Conservation (phyloP, 1,140 invertebrate genomes). For the Drosophila triauraria region DNA sequence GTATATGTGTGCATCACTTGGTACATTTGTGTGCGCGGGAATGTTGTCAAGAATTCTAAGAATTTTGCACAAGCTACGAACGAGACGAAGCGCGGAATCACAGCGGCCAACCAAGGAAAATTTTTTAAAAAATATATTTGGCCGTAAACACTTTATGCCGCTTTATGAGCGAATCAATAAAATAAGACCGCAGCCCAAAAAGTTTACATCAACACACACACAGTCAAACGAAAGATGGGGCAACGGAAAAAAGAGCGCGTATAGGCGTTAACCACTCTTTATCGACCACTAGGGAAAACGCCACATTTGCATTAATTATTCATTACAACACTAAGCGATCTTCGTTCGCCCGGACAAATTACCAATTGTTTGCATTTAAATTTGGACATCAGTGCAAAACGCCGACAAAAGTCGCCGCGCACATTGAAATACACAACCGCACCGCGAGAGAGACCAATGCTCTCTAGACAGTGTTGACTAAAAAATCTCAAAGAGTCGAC, state of each 20-base stretch:
- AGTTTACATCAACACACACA: slow-evolving; percentile 22
- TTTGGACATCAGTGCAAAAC: slow-evolving; percentile 50
- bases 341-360: slow-evolving; percentile 28
- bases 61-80: slow-evolving; percentile 68
- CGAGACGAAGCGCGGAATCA: slow-evolving; percentile 33
- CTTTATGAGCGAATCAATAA: slow-evolving; percentile 4
- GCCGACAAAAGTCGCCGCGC: slow-evolving; percentile 49
- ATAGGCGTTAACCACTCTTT: slow-evolving; percentile 24
- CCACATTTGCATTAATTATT: slow-evolving; percentile 13
- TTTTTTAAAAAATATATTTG: slow-evolving; percentile 4
- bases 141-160: slow-evolving; percentile 7
- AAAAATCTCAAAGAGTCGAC: no score
- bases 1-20: slow-evolving; percentile 49
- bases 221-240: slow-evolving; percentile 10
- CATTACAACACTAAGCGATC: slow-evolving; percentile 2
- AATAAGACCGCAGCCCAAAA: slow-evolving; percentile 7
- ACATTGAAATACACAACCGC: slow-evolving; percentile 66
- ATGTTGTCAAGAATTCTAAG: slow-evolving; percentile 82
- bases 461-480: no score
- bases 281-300: neutral
- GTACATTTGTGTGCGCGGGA: slow-evolving; percentile 62
- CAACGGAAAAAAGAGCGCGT: slow-evolving; percentile 16
- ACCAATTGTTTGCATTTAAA: slow-evolving; percentile 41
- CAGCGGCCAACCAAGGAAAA: slow-evolving; percentile 6
- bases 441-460: slow-evolving; percentile 46